Base-by-base conservation (phyloP, 2,113 vertebrate species). In the Channa argus region DNA sequence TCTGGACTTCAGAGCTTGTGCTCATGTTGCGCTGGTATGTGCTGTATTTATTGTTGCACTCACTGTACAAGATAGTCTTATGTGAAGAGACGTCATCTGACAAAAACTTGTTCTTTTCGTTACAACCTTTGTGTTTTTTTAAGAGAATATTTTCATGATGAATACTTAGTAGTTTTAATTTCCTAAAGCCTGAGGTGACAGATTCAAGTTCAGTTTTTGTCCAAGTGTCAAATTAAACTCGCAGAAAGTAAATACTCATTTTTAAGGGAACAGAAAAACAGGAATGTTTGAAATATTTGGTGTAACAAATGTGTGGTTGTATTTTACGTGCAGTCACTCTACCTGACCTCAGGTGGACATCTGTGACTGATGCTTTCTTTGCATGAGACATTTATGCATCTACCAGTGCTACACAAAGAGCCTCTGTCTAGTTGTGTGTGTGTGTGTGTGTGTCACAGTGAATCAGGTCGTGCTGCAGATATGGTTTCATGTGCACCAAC, bases 1-100 rank as follows among this genome's bases (percentile, higher is more conserved):
- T 77, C 84, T 82, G 90, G 83, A 88, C 74, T 85, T 71, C 63
- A 89, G 82, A 93, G 85, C 43, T 44, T 47, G 46, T 68, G 67
- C 77, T 86, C 83, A 50, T 72, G 63, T 71, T 69, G 79, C 80
- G 84, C 77, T 79, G 90, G 78, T 87, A 75, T 88, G 77, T 70
- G 55, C 74, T 80, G 79, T 59, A 72, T 13, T 37, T 68, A 34
- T 75, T 80, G 70, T 78, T 77, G 46, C 59, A 71, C 45, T 64
- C 63, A 78, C 58, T 70, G 77, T 70, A 24, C 36, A 1, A 13
- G 6, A 24, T 24, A 24, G 24, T 24, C 24, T 24, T 24, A 24
- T 24, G 24, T 24, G 24, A 24, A 24, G 24, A 24, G 24, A 24
- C 24, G 24, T 24, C 24, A 24, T 24, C 24, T 24, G 24, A 24